Base-by-base conservation (phyloP, 2,888 invertebrate genomes). In the Xanthorhoe designata region DNA sequence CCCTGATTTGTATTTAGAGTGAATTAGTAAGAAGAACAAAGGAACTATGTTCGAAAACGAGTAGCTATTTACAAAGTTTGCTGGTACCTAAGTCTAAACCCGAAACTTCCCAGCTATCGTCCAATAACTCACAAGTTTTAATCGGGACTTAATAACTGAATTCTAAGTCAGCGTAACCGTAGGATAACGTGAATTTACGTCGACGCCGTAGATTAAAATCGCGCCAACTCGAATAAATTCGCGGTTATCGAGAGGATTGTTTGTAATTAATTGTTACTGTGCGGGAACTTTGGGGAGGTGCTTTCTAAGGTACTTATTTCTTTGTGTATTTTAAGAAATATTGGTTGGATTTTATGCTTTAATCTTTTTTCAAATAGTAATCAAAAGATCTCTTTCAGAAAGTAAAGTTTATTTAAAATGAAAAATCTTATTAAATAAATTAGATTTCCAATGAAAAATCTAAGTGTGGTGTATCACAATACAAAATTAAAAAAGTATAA, bases 91-190 rank as follows among this genome's bases (percentile, higher is more conserved):
- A 4, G 1, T 51, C 49, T 18, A 57, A 58, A 64, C 18, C 59
- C 42, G 24, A 47, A 69, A 63, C 56, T 68, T 68, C 58, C 42
- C 60, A 32, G 69, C 64, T 72, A 70, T 45, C 61, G 47, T 51
- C 73, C 68, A 71, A 71, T 71, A 73, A 73, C 60, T 74, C 72
- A 68, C 52, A 73, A 75, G 72, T 75, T 76, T 70, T 74, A 73
- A 74, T 71, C 75, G 68, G 71, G 69, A 68, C 71, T 73, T 70
- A 70, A 68, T 70, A 75, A 75, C 69, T 68, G 74, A 66, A 66
- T 69, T 64, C 73, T 70, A 71, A 71, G 70, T 69, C 73, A 70
- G 70, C 75, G 66, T 69, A 61, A 66, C 72, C 57, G 65, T 32
- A 5, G 72, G 71, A 74, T 74, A 74, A 70, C 63, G 61, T 58